phyloP scores from a whole-genome alignment of 2,797 vertebrate species.

The Bufotes viridis region DNA sequence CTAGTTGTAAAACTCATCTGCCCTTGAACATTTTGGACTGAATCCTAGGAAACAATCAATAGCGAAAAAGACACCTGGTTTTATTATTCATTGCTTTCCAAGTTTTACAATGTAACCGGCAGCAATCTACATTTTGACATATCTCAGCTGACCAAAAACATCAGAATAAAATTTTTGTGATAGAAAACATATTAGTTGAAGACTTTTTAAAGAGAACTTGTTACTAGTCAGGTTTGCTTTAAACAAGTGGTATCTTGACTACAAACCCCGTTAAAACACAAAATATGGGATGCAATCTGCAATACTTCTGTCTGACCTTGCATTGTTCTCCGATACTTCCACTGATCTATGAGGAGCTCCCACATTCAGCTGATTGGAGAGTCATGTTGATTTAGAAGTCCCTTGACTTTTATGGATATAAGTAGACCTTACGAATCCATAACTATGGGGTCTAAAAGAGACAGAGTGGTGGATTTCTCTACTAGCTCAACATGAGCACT shows the following conservation, averaged over 20 bases:
- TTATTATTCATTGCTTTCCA: constrained; percentile 34
- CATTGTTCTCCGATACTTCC: no score
- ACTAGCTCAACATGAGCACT: no score
- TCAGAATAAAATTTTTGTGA: neutral
- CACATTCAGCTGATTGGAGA: no score
- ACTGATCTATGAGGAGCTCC: no score
- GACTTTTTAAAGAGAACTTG: neutral
- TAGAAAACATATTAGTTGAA: neutral
- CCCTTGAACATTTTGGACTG: constrained; percentile 48
- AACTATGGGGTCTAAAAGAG: no score
- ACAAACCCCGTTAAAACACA: no score
- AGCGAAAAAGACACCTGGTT: constrained; percentile 51
- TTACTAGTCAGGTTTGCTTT: neutral
- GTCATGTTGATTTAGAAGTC: no score
- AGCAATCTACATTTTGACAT: constrained; percentile 38
- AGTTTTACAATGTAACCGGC: constrained; percentile 17
- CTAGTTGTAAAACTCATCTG: constrained; percentile 54
- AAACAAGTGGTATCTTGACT: neutral
- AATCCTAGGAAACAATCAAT: constrained; percentile 47
- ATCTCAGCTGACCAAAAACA: constrained; percentile 25
- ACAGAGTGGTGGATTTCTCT: no score
- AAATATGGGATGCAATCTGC: no score
- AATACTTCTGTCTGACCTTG: no score
- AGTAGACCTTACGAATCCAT: no score
- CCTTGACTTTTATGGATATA: no score